Evolutionary conservation across 1,140 invertebrate genomes (phyloP).

Genomic region (Heterodera schachtii): DNA sequence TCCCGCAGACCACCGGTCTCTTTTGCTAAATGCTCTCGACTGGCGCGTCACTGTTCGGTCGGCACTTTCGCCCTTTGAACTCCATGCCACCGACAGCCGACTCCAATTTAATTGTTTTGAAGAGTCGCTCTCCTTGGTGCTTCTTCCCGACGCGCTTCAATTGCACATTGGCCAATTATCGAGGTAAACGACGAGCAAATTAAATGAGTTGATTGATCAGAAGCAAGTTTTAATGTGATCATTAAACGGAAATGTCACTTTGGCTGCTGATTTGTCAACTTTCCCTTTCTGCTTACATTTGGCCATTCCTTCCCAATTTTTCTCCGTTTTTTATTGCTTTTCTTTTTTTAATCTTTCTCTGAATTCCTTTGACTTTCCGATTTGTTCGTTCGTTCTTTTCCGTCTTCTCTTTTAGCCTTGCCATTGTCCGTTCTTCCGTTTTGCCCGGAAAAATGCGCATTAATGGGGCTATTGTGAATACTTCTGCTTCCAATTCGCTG

Average conservation of each 20-base stretch:
- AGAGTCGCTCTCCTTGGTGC: constrained; percentile 7
- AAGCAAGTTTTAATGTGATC: too few relatives aligned
- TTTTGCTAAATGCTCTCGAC: constrained; percentile 8
- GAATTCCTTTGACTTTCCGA: too few relatives aligned
- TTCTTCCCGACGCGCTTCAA: constrained; percentile 6
- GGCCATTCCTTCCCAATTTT: too few relatives aligned
- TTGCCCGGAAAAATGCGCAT: background rate
- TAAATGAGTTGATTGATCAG: background rate
- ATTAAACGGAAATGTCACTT: background rate
- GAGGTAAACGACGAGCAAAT: constrained; percentile 7
- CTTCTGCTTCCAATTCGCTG: background rate
- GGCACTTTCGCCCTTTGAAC: constrained; percentile 21
- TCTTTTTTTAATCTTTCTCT: too few relatives aligned
- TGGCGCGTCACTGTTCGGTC: constrained; percentile 26
- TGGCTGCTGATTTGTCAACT: too few relatives aligned
- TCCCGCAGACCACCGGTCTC: constrained; percentile 13
- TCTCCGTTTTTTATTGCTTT: too few relatives aligned
- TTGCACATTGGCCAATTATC: constrained; percentile 29
- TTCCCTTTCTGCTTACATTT: too few relatives aligned
- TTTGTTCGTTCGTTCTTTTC: too few relatives aligned
- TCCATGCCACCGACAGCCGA: constrained; percentile 12
- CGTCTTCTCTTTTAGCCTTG: background rate
- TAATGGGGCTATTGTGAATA: constrained; percentile 4
- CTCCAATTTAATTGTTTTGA: constrained; percentile 31
- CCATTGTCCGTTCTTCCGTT: background rate